Percentiles rank a stretch among this genome's conserved stretches.
Evolutionary conservation across 2,113 vertebrate species (phyloP).

Genomic region (Phyllostomus hastatus): DNA sequence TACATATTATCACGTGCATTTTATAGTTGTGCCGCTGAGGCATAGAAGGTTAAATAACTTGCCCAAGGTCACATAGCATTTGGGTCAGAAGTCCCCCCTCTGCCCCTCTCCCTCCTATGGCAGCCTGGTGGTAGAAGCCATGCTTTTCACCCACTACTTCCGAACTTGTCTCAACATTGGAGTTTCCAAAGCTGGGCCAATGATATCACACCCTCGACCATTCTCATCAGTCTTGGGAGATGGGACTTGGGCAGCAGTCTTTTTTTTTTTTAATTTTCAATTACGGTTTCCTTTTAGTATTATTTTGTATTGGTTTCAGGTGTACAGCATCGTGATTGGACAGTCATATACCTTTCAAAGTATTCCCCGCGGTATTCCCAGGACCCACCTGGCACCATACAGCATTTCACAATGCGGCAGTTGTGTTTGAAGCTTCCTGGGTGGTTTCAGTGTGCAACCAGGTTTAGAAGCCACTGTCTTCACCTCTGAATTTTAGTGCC

Average conservation of each 20-base stretch:
- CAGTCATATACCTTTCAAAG: neutral
- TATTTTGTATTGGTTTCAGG: neutral
- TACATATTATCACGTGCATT: neutral
- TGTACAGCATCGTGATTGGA: neutral
- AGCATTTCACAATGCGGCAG: too few species aligned
- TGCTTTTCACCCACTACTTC: neutral
- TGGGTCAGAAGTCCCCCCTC: neutral
- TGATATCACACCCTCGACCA: neutral
- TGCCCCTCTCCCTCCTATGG: neutral
- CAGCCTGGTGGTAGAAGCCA: neutral
- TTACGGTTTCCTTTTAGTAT: neutral
- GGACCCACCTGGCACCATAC: neutral
- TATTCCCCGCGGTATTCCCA: neutral
- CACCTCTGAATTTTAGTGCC: neutral
- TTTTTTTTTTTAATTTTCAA: neutral
- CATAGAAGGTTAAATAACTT: neutral
- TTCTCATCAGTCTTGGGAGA: neutral
- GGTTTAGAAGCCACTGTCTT: neutral
- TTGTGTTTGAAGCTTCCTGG: neutral
- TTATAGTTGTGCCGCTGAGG: neutral
- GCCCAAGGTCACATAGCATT: neutral
- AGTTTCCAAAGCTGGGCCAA: neutral
- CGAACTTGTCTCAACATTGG: neutral
- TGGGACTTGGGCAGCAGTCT: neutral
- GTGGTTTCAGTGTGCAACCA: neutral